Base-by-base conservation (phyloP, 2,888 invertebrate species). In the Leistus spinibarbis region DNA sequence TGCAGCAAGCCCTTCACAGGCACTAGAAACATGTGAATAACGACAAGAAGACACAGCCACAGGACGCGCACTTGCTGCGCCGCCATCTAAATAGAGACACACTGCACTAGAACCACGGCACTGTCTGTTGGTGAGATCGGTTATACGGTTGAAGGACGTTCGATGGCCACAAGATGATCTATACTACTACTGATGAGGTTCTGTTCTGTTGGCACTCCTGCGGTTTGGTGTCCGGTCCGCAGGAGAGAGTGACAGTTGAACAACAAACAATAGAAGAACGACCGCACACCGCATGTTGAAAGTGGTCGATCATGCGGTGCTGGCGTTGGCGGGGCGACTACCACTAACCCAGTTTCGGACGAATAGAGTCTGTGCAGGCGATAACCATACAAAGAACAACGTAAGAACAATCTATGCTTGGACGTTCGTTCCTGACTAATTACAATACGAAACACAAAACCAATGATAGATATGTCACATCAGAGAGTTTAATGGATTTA, bases 301-400 rank as follows among this genome's bases (percentile, higher is more conserved):
- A 64, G 64, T 64, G 64, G 24, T 64, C 13, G 64, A 64, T 64
- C 64, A 64, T 23, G n/a, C 10, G 23, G 20, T 10, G n/a, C n/a
- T n/a, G 17, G 64, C 13, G 57, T 57, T 16, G 13, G 22, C 60
- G 60, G 22, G 22, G 60, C 60, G 19, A 60, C 60, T 65, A 22
- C 66, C 57, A 65, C 72, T 72, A 72, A 72, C 72, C 72, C 72
- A 72, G 72, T 72, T 72, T 20, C 54, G 27, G 66, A 66, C 65
- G 66, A 72, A 72, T 72, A 57, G 66, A 72, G 66, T 56, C n/a
- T 56, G 19, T 1, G 7, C 17, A 20, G 17, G 10, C 19, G 60
- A 60, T 60, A 4, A 60, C 19, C 60, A 40, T 40, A 40, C 63
- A 22, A 63, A 19, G 16, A 27, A 24, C 64, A 24, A n/a, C n/a